Percentiles rank a stretch among this genome's conserved stretches.
These are phyloP conservation scores for Chalcosyrphus nemorum DNA, from an alignment of 2,888 invertebrate species.

Conservation along the genomic window DNA sequence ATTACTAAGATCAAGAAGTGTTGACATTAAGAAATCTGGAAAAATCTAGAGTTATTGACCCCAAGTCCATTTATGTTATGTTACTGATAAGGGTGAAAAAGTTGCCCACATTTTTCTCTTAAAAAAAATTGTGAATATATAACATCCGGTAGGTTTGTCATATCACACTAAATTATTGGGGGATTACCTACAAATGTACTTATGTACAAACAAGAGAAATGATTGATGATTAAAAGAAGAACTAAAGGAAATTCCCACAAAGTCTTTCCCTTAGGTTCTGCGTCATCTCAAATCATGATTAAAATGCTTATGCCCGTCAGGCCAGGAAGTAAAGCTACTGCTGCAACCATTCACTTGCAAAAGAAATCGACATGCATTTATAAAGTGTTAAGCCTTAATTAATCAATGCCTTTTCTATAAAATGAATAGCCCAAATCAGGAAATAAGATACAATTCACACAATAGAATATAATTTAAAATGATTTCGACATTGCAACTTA, in stretches of 20 bases:
- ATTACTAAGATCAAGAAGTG: too few relatives aligned
- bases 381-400: neutral
- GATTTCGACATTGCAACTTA: neutral
- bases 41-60: too few relatives aligned
- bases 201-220: neutral
- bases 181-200: too few relatives aligned
- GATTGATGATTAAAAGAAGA: neutral
- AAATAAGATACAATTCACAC: neutral
- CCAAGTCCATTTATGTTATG: too few relatives aligned
- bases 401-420: neutral
- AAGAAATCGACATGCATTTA: neutral
- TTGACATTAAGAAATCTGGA: too few relatives aligned
- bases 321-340: neutral
- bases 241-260: neutral
- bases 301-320: neutral
- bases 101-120: too few relatives aligned
- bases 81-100: too few relatives aligned
- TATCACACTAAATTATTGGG: too few relatives aligned
- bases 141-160: too few relatives aligned
- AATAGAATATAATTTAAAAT: neutral
- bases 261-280: neutral
- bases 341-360: neutral
- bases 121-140: too few relatives aligned
- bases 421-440: constrained; percentile 4
- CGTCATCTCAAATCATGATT: neutral